phyloP scores from a whole-genome alignment of 2,888 invertebrate species.

The Sthenelais limicola region DNA sequence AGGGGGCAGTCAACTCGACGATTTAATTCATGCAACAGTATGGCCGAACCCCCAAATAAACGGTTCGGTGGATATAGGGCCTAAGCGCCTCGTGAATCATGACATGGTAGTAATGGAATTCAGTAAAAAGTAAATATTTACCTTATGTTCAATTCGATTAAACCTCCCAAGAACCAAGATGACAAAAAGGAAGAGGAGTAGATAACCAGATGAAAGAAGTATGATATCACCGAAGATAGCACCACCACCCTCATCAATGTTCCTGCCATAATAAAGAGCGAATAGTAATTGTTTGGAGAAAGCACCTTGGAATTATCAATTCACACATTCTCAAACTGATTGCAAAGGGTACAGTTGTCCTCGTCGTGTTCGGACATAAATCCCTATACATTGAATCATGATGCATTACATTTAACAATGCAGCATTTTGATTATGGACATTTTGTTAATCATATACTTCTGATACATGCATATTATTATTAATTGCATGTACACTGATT shows the following conservation, averaged over 20 bases:
- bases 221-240: slow-evolving; percentile 77
- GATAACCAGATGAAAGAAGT: slow-evolving; percentile 79
- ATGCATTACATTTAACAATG: too few species aligned
- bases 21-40: too few species aligned
- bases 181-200: slow-evolving; percentile 83
- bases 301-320: not conserved
- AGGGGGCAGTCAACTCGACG: too few species aligned
- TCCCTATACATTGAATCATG: too few species aligned
- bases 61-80: too few species aligned
- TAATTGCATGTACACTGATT: not conserved
- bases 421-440: not conserved
- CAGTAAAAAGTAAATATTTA: slow-evolving; percentile 67
- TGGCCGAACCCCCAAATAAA: too few species aligned
- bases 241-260: slow-evolving; percentile 58
- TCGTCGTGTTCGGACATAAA: too few species aligned
- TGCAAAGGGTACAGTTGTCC: too few species aligned
- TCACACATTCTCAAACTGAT: too few species aligned
- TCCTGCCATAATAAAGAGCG: slow-evolving; percentile 38
- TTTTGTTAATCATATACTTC: not conserved
- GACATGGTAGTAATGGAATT: not conserved
- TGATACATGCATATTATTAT: not conserved
- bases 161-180: slow-evolving; percentile 81
- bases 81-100: too few species aligned
- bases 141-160: slow-evolving; percentile 83
- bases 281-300: not conserved